Evolutionary conservation across 2,888 invertebrate genomes (phyloP), one percentile per base, ranked within the genome.

Genomic region (Nomada ferruginata): DNA sequence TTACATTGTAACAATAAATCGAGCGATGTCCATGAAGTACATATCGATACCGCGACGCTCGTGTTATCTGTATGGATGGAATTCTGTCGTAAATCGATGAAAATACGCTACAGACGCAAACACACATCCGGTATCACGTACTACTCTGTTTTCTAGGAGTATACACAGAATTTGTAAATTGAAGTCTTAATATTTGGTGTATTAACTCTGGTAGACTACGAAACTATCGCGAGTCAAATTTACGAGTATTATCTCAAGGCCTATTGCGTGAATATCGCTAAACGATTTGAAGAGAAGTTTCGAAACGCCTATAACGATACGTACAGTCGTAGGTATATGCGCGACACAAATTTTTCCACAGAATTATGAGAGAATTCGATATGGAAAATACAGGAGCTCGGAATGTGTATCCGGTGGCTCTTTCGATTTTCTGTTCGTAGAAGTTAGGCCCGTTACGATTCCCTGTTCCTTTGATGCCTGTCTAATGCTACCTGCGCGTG

Each of bases 401-500:
- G 18, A 70, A 53, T 20, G 26, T 7, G 36, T 42, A 63, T 59
- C 23, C 13, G 64, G 36, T 53, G 7, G 42, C 42, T 63, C 11
- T 57, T 18, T 18, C 60, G n/a, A 29, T 52, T 44, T 71, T 10
- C 29, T n/a, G 29, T 23, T 26, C 15, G 11, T 42, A 52, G 13
- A 59, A 78, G 26, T 26, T 66, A 18, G 26, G 65, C 60, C 47
- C 29, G 65, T 84, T 88, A 79, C 61, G 78, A 79, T 26, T 87
- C 85, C 59, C 76, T 84, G 42, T 50, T 81, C 26, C n/a, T 10
- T 65, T 78, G 71, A 18, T 87, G 87, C 81, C 89, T 89, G 61
- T 93, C 91, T 76, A 90, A 66, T 44, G 87, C 87, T 81, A 93
- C 96, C 94, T 96, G 95, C 92, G 97, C 96, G 88, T 97, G 96